Evolutionary conservation across 2,113 vertebrate genomes (phyloP), one percentile per base, ranked within the genome.

Genomic region (Oenanthe melanoleuca): DNA sequence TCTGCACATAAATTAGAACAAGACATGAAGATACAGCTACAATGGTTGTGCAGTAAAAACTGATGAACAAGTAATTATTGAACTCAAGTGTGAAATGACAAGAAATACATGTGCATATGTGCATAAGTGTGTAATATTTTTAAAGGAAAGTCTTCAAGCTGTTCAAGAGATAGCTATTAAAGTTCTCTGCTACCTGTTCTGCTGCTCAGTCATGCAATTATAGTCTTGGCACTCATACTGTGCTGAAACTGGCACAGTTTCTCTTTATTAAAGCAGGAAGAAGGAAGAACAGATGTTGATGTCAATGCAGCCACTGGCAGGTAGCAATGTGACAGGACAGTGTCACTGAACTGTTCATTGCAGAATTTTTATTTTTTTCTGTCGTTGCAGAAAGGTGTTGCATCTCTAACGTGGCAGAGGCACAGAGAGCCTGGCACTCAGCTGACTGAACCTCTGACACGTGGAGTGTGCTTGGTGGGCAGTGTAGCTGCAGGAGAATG

Each of bases 401-500:
- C 29, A 53, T 38, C 69, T 63, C 24, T 50, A 55, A 50, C 9
- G 14, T 2, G 47, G 17, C 14, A 77, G 64, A 61, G 17, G 28
- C 33, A 49, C 0, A 3, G 10, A 19, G 49, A 85, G 9, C 16
- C 38, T 1, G 1, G 28, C 23, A 31, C 11, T 12, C 4, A 26
- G 52, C 19, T 52, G 34, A 33, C 34, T 0, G 0, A 57, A 26
- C 6, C 1, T 5, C 24, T n/a, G 34, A 22, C 8, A 5, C 2
- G 1, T 0, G 0, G 12, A 13, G 2, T 0, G 3, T 8, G 21
- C 28, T 17, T 18, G 42, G 22, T 1, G 1, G 21, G 34, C 17
- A 40, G 44, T 59, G 21, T 5, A 52, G n/a, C 34, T 72, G 53
- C 5, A 8, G 11, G 19, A 0, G 1, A 0, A 1, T 8, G 31